Evolutionary conservation across 2,797 vertebrate genomes (phyloP).

Genomic region (Semaprochilodus insignis): DNA sequence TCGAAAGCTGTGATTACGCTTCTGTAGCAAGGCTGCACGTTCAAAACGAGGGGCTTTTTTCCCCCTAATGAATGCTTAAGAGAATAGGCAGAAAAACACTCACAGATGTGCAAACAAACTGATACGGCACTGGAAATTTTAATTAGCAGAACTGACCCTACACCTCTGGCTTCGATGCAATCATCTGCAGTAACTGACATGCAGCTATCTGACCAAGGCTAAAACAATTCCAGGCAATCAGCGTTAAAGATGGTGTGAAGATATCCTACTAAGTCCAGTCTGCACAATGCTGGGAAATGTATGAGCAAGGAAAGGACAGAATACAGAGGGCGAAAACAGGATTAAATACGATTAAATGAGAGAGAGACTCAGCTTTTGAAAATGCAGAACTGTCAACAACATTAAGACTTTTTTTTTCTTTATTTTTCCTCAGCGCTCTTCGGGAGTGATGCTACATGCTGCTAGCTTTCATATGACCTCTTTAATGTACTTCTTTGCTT

Average conservation of each 20-base stretch:
- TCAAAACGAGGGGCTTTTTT: neutral
- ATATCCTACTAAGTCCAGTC: neutral
- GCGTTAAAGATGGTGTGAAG: neutral
- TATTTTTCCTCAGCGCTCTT: neutral
- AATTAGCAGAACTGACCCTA: neutral
- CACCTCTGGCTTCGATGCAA: neutral
- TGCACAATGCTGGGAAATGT: neutral
- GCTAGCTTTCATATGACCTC: neutral
- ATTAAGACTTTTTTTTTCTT: neutral
- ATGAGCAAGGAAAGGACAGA: neutral
- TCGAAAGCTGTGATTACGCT: neutral
- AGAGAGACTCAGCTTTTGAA: neutral
- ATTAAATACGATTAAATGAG: neutral
- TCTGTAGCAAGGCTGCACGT: neutral
- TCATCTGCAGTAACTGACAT: neutral
- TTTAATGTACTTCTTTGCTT: neutral
- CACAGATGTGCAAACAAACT: neutral
- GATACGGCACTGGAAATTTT: neutral
- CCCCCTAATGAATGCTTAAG: neutral
- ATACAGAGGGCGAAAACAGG: neutral
- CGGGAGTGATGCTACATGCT: neutral
- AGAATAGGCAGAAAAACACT: neutral
- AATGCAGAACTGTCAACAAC: neutral
- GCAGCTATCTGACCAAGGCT: neutral
- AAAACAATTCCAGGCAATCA: too few species aligned